A percentile compares a stretch with the other conserved stretches of the same genome.
Conservation (phyloP, 2,888 invertebrate genomes). For the Caradrina clavipalpis region DNA sequence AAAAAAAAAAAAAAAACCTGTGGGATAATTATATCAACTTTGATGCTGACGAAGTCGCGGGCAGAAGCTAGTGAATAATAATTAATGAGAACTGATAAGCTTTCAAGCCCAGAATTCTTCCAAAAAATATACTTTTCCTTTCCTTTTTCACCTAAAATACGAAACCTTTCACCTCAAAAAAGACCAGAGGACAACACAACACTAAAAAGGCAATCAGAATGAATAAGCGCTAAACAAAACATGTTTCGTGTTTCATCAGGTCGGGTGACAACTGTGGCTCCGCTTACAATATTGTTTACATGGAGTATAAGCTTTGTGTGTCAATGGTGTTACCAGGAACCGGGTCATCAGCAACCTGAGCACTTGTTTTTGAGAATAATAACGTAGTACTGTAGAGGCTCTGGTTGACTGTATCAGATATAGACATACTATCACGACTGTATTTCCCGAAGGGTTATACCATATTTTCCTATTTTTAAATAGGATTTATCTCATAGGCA, state of each 20-base stretch:
- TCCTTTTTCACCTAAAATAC: neutral
- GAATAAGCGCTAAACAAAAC: neutral
- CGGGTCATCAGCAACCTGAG: constrained; percentile 19
- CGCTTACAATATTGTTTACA: constrained; percentile 32
- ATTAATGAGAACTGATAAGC: too few species aligned
- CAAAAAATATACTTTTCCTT: too few species aligned
- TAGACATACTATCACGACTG: too few species aligned
- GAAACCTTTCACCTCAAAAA: neutral
- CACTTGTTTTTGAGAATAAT: constrained; percentile 10
- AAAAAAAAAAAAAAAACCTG: too few species aligned
- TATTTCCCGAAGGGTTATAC: too few species aligned
- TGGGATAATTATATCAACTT: too few species aligned
- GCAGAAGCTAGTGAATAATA: too few species aligned
- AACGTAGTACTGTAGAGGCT: neutral
- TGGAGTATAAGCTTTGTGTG: constrained; percentile 11
- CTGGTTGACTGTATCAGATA: too few species aligned
- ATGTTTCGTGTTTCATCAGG: neutral
- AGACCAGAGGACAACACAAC: neutral
- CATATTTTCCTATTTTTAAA: too few species aligned
- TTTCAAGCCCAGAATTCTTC: too few species aligned
- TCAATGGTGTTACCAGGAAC: constrained; percentile 36
- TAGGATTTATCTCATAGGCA: too few species aligned
- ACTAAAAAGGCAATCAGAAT: neutral
- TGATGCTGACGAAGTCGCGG: too few species aligned
- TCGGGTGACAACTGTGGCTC: constrained; percentile 11